These are phyloP conservation scores for Ryuthela nishihirai DNA, from an alignment of 2,888 invertebrate genomes.

Conservation along the genomic window DNA sequence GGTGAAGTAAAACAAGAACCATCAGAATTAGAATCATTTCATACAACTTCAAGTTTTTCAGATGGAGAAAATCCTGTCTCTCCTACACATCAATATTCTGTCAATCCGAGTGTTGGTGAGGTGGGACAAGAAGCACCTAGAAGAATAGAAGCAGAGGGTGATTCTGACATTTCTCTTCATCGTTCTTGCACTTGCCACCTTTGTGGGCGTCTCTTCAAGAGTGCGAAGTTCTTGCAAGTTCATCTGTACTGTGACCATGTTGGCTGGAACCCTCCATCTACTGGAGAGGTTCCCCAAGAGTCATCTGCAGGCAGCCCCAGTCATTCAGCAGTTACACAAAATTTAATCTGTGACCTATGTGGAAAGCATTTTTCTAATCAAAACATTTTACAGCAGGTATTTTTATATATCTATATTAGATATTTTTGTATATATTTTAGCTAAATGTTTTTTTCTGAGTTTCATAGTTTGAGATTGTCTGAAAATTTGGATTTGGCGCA, in stretches of 20 bases:
- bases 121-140: too few species aligned
- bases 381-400: constrained; percentile 43
- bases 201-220: constrained; percentile 45
- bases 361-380: constrained; percentile 39
- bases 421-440: too few species aligned
- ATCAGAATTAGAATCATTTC: constrained; percentile 8
- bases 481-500: too few species aligned
- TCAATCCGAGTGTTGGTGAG: not conserved
- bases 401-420: too few species aligned
- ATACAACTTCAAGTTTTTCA: constrained; percentile 5
- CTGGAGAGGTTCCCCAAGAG: constrained; percentile 6
- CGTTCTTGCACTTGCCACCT: constrained; percentile 44
- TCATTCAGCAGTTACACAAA: constrained; percentile 11
- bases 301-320: constrained; percentile 13
- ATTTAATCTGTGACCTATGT: constrained; percentile 42
- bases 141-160: constrained; percentile 2
- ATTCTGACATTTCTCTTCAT: constrained; percentile 19
- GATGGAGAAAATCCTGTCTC: constrained; percentile 17
- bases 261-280: constrained; percentile 27
- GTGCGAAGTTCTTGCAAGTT: constrained; percentile 45
- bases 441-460: too few species aligned
- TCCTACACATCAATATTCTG: not conserved
- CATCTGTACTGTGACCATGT: constrained; percentile 46
- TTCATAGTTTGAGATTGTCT: too few species aligned
- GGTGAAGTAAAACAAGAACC: constrained; percentile 22